phyloP scores from a whole-genome alignment of 1,140 invertebrate genomes.

The Matsumurasca onukii region DNA sequence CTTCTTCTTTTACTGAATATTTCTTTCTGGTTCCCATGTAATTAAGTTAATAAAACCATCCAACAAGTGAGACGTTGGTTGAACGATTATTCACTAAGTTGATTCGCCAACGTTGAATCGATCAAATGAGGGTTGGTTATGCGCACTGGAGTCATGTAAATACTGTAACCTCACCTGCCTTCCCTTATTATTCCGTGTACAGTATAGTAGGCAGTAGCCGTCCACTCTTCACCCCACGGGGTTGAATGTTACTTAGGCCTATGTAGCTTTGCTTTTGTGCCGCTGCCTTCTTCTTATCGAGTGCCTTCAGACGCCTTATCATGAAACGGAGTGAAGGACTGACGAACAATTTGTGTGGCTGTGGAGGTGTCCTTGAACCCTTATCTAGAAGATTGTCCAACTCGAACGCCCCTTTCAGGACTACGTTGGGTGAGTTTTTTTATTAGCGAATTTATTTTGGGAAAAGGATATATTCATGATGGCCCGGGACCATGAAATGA shows the following conservation, averaged over 20 bases:
- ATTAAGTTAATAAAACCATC: too few relatives aligned
- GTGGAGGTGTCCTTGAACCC: conserved; percentile 9
- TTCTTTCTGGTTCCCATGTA: too few relatives aligned
- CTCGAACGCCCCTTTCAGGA: conserved; percentile 14
- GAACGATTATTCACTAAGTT: too few relatives aligned
- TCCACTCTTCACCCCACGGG: too few relatives aligned
- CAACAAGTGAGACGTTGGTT: too few relatives aligned
- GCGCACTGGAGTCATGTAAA: conserved; percentile 1
- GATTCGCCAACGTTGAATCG: background rate
- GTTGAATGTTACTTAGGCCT: too few relatives aligned
- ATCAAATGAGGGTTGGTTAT: background rate
- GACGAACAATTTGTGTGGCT: conserved; percentile 13
- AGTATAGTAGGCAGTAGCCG: too few relatives aligned
- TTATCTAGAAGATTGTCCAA: conserved; percentile 18
- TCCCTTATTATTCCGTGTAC: too few relatives aligned
- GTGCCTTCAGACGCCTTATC: background rate
- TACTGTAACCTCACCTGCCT: background rate
- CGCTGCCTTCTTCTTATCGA: background rate
- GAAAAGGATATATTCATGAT: background rate
- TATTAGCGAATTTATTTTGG: too few relatives aligned
- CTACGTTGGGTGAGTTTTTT: conserved; percentile 18
- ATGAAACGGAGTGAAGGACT: conserved; percentile 12
- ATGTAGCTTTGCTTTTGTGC: too few relatives aligned
- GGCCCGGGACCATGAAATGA: too few relatives aligned
- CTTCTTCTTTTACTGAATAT: too few relatives aligned